These are phyloP conservation scores for Sterrhoptilus dennistouni DNA, from an alignment of 2,113 vertebrate genomes.

Conservation along the genomic window DNA sequence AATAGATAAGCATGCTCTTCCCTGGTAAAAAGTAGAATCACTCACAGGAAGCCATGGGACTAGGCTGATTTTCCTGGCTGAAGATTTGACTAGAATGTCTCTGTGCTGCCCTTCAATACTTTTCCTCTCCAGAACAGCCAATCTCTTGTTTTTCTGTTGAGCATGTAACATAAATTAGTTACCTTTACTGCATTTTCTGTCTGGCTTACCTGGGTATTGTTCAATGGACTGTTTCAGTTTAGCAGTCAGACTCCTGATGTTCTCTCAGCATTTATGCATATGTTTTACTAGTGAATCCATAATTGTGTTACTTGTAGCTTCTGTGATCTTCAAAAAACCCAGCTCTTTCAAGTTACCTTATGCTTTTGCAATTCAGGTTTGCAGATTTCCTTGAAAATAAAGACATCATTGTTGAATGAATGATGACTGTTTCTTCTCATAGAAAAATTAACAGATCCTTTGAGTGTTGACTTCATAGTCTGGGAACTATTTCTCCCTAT, in stretches of 20 bases:
- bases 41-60: neutral
- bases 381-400: slow-evolving; percentile 32
- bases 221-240: neutral
- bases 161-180: neutral
- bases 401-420: slow-evolving; percentile 26
- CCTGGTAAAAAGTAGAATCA: neutral
- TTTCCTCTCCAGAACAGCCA: neutral
- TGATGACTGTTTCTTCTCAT: neutral
- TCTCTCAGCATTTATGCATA: neutral
- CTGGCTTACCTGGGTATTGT: neutral
- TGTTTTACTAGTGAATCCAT: neutral
- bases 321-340: neutral
- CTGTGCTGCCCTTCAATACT: neutral
- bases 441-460: slow-evolving; percentile 46
- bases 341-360: slow-evolving; percentile 10
- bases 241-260: neutral
- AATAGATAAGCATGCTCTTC: neutral
- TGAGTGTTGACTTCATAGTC: slow-evolving; percentile 15
- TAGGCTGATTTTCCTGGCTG: neutral
- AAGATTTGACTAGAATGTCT: neutral
- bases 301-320: neutral
- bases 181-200: neutral
- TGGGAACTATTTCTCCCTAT: neutral
- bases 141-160: neutral
- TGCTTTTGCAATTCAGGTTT: slow-evolving; percentile 31